phyloP scores from a whole-genome alignment of 2,113 vertebrate genomes.

The Probosciger aterrimus region DNA sequence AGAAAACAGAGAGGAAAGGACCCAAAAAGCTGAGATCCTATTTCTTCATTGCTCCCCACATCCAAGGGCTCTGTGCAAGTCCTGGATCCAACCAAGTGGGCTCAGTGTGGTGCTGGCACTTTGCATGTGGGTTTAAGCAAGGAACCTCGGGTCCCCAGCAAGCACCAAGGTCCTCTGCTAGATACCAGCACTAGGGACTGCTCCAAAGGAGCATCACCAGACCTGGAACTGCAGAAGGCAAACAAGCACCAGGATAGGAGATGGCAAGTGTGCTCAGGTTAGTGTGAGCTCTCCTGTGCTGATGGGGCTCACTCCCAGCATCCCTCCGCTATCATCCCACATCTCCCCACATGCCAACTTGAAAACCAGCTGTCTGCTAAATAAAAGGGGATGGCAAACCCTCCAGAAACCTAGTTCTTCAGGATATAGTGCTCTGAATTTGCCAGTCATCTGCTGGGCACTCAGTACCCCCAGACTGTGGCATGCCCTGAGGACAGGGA shows the following conservation, averaged over 20 bases:
- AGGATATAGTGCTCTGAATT: slow-evolving; percentile 32
- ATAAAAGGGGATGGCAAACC: background rate
- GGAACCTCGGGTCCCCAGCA: accelerated
- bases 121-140: accelerated
- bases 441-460: slow-evolving; percentile 9
- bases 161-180: background rate
- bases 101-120: background rate
- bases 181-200: background rate
- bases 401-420: slow-evolving; percentile 37
- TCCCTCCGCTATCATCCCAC: background rate
- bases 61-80: background rate
- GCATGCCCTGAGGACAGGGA: background rate
- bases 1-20: background rate
- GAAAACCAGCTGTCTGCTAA: slow-evolving; percentile 1
- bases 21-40: background rate
- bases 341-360: background rate
- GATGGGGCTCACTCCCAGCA: accelerated
- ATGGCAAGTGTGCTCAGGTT: background rate
- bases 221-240: background rate
- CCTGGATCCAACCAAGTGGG: accelerated
- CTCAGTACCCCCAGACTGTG: slow-evolving; percentile 18
- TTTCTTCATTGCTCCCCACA: background rate
- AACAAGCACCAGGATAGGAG: background rate
- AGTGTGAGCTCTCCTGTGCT: accelerated
- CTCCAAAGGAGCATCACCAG: background rate